phyloP scores from a whole-genome alignment of 2,797 vertebrate species.

The Ptychobarbus kaznakovi region DNA sequence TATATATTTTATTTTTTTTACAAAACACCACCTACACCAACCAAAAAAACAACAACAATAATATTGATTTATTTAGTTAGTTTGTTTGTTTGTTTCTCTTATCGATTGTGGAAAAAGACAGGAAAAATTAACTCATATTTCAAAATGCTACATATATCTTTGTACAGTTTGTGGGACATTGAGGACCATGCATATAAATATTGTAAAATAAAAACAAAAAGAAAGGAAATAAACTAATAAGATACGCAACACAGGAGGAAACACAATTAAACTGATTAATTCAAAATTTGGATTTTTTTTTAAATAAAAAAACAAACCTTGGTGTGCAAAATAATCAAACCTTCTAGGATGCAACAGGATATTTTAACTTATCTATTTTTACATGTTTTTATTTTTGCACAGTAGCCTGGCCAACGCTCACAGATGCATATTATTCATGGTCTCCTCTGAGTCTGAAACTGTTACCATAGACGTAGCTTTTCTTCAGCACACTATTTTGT shows the following conservation, averaged over 20 bases:
- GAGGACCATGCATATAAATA: not conserved
- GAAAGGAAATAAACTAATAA: not conserved
- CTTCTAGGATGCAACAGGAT: constrained; percentile 7
- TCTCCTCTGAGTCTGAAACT: constrained; percentile 2
- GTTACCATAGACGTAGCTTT: not conserved
- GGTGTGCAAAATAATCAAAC: not conserved
- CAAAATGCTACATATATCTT: not conserved
- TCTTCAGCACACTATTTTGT: constrained; percentile 15
- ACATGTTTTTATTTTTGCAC: not conserved
- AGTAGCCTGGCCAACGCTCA: not conserved
- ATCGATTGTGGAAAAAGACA: not conserved
- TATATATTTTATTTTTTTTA: too few species aligned
- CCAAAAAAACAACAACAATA: too few species aligned
- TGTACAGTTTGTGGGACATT: not conserved
- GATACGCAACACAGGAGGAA: not conserved
- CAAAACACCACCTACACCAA: too few species aligned
- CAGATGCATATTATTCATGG: not conserved
- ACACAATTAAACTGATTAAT: not conserved
- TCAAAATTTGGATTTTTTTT: not conserved
- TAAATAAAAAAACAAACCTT: not conserved
- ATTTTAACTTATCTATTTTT: not conserved
- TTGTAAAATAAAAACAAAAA: not conserved
- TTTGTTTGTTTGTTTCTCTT: not conserved
- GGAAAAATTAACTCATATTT: not conserved
- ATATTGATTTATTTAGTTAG: too few species aligned